Base-by-base conservation (phyloP, 2,888 invertebrate species). In the Cheilosia impressa region DNA sequence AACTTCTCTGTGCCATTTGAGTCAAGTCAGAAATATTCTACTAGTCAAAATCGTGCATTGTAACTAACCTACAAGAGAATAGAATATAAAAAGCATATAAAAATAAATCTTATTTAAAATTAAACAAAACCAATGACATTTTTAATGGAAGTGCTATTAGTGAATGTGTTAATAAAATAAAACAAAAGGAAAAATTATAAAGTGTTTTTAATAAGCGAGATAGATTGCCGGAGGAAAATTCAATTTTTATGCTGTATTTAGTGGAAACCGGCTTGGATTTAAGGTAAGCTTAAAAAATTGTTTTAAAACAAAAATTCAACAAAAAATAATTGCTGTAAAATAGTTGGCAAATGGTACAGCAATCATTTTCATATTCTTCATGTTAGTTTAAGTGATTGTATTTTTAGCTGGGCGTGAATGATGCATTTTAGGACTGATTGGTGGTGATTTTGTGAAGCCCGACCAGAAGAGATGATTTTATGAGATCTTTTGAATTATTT, bases 261-360 rank as follows among this genome's bases (percentile, higher is more conserved):
- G 85, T 85, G 81, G 85, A 85, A 85, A 85, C 85, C 6, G 85
- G 85, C 81, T 85, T 81, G 85, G 85, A 85, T 77, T 81, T 85
- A 81, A 85, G 85, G 85, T 85, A 43, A 72, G 78, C 58, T 41
- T 43, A 5, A 43, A 4, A 43, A 43, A 43, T n/a, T 43, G 7
- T 22, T 34, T 27, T 27, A 27, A 0, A 24, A 24, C 2, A 3
- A 3, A 24, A 24, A 24, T 4, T 24, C 4, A 34, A 15, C 15
- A 41, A 31, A 47, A 27, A 62, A 50, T 60, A 10, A 66, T 57
- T 83, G 79, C 78, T 78, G 83, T 83, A 83, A 73, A 73, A 79
- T 73, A 73, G 68, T 34, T n/a, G 13, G 27, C n/a, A 24, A n/a
- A 13, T 75, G 57, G 75, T 57, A 75, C 75, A 58, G 75, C 75